Percentiles rank a stretch among this genome's conserved stretches.
Evolutionary conservation across 2,113 vertebrate genomes (phyloP).

Genomic region (Channa maculata): DNA sequence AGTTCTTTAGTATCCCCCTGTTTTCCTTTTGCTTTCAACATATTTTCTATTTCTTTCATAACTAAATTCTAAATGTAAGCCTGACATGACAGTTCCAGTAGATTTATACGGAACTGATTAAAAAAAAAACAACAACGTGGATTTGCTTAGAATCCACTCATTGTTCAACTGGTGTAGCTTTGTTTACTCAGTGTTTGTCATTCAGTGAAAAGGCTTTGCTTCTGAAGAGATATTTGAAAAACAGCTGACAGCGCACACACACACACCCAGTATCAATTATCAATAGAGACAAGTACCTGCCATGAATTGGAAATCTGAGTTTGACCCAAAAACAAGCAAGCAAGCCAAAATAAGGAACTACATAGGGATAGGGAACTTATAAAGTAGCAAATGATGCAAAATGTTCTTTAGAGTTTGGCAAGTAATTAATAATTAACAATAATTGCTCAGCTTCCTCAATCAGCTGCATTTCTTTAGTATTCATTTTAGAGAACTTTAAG

Average conservation of each 20-base stretch:
- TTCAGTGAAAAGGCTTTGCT: neutral
- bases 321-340: neutral
- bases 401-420: neutral
- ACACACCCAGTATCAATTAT: too few species aligned
- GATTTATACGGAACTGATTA: neutral
- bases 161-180: neutral
- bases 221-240: neutral
- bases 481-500: neutral
- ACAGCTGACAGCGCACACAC: too few species aligned
- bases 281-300: neutral
- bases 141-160: neutral
- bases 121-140: neutral
- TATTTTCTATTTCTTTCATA: too few species aligned
- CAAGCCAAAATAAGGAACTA: neutral
- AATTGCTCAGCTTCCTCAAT: neutral
- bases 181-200: neutral
- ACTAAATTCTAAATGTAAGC: too few species aligned
- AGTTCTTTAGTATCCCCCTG: too few species aligned
- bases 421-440: constrained; percentile 3
- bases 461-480: neutral
- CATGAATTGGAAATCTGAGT: neutral
- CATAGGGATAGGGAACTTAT: neutral
- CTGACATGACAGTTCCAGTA: too few species aligned
- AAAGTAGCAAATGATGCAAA: neutral
- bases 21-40: too few species aligned